These are phyloP conservation scores for Serilophus lunatus DNA, from an alignment of 2,113 vertebrate genomes.

Conservation along the genomic window DNA sequence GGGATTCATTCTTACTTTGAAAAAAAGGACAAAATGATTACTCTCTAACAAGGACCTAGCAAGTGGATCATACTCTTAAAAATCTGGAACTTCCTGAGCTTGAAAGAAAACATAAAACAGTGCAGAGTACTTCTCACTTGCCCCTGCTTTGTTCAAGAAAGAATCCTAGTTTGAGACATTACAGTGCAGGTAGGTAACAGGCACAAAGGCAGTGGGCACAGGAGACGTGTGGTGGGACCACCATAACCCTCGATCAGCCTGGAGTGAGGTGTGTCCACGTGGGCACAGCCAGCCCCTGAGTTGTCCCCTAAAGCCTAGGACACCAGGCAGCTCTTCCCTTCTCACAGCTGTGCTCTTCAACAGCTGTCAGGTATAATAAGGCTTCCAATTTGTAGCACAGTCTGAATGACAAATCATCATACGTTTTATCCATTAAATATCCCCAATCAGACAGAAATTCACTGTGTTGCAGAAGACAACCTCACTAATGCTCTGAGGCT, in stretches of 20 bases:
- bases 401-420: not conserved
- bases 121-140: not conserved
- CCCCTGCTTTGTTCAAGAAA: not conserved
- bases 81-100: not conserved
- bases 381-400: not conserved
- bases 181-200: not conserved
- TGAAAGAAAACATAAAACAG: not conserved
- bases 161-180: not conserved
- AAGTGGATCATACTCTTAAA: not conserved
- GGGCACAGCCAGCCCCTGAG: rapidly evolving
- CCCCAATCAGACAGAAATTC: not conserved
- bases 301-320: not conserved
- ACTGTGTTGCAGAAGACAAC: not conserved
- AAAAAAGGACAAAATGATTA: not conserved
- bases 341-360: not conserved
- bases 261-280: rapidly evolving
- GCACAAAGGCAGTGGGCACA: too few species aligned
- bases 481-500: not conserved
- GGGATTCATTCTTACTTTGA: not conserved
- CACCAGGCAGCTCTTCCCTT: not conserved
- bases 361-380: not conserved
- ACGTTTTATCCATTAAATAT: not conserved
- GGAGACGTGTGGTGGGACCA: not conserved
- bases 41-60: not conserved
- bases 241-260: not conserved